Percentiles rank a stretch among this genome's conserved stretches.
Evolutionary conservation across 2,113 vertebrate genomes (phyloP).

Genomic region (Ceuthmochares aereus): DNA sequence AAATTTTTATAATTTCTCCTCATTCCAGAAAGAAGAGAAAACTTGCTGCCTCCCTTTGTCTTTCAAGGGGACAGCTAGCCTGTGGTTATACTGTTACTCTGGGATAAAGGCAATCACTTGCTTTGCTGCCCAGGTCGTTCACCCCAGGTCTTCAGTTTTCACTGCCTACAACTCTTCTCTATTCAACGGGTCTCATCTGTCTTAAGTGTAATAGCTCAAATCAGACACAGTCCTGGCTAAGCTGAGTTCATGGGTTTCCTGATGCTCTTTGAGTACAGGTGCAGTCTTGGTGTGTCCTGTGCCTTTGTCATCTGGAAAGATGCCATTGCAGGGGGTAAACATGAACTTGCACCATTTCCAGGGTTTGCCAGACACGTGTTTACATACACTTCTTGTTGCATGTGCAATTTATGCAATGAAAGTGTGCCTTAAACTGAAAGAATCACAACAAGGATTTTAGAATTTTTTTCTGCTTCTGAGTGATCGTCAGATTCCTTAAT

Average conservation of each 20-base stretch:
- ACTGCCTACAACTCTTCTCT: neutral
- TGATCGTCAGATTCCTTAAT: neutral
- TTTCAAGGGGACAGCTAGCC: too few relatives aligned
- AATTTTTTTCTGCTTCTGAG: neutral
- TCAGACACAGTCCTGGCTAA: neutral
- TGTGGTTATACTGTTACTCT: accelerated
- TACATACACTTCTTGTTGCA: neutral
- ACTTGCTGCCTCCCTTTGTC: neutral
- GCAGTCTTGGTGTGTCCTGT: neutral
- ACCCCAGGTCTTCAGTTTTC: neutral
- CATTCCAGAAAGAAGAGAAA: neutral
- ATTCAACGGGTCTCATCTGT: accelerated
- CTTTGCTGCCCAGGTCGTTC: accelerated
- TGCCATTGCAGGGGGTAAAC: neutral
- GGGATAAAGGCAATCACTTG: accelerated
- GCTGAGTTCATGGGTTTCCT: accelerated
- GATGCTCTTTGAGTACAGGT: neutral
- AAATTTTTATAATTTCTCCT: neutral
- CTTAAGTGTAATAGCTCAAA: neutral
- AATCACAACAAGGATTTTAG: neutral
- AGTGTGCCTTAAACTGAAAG: neutral
- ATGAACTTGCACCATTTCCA: accelerated
- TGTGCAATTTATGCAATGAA: neutral
- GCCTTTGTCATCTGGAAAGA: neutral
- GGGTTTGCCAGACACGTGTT: neutral